Percentiles rank a stretch among this genome's conserved stretches.
These are phyloP conservation scores for Cossypha niveicapilla DNA, from an alignment of 2,797 vertebrate species.

Conservation along the genomic window DNA sequence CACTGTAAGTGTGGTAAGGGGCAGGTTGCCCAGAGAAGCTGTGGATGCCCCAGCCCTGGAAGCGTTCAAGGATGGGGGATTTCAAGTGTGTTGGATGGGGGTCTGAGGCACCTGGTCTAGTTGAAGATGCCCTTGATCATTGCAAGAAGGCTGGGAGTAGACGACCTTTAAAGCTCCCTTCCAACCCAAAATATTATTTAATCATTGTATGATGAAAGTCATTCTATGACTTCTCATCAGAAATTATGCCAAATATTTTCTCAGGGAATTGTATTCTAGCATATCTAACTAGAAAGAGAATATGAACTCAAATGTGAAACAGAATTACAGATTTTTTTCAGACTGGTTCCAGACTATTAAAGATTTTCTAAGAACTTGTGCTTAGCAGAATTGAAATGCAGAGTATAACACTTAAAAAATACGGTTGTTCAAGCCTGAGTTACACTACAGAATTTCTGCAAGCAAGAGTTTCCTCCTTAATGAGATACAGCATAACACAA, in stretches of 20 bases:
- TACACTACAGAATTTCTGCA: neutral
- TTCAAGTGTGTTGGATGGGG: rapidly evolving
- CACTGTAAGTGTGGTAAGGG: neutral
- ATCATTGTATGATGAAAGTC: neutral
- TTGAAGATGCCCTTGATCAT: neutral
- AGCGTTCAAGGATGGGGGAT: neutral
- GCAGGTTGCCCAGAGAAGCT: neutral
- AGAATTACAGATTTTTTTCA: neutral
- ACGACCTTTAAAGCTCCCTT: neutral
- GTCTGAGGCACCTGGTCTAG: neutral
- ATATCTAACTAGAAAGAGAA: neutral
- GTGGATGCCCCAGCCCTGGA: too few relatives aligned
- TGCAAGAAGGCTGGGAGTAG: neutral
- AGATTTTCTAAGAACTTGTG: neutral
- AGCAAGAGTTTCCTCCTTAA: neutral
- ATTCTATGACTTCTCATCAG: neutral
- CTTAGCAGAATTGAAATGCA: neutral
- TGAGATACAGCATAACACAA: neutral
- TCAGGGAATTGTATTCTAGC: neutral
- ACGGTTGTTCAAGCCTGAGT: neutral
- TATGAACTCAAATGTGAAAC: neutral
- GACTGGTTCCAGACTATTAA: neutral
- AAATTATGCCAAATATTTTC: neutral
- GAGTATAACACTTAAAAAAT: neutral
- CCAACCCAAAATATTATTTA: neutral